Evolutionary conservation across 2,888 invertebrate genomes (phyloP), one percentile per base, ranked within the genome.

Genomic region (Tenthredo mesomela): DNA sequence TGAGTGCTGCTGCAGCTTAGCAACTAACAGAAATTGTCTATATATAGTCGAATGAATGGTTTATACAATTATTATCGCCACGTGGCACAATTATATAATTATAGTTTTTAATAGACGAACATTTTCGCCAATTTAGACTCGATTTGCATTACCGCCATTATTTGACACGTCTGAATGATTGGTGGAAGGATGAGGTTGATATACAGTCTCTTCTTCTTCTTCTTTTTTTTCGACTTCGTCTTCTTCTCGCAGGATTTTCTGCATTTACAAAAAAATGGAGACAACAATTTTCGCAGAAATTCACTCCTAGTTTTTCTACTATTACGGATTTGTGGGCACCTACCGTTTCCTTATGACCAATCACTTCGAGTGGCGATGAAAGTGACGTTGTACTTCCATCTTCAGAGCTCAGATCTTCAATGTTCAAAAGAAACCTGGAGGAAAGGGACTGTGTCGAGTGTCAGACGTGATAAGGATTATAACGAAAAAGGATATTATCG

Each of bases 311-410:
- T 37, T 43, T 21, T 54, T n/a, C 0, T n/a, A n/a, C 5, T 54
- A 6, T 6, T 18, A 50, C 54, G 21, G 15, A 21, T n/a, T 10
- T 71, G 12, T 25, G 10, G 25, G 18, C 75, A 33, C 75, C 18
- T 77, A 80, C 80, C 61, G 21, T 21, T 21, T 61, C 40, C 18
- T 61, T 25, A 37, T 12, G 58, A 61, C 61, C 40, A 6, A 61
- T 37, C 12, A 61, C 25, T 58, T 61, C 61, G 12, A 40, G n/a
- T 43, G 78, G 18, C 9, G 15, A 21, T n/a, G 40, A n/a, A 15
- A 80, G 21, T 4, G 80, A 80, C 61, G 80, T 40, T n/a, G 58
- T 21, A 7, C 80, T 61, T 80, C 10, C 80, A 15, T 40, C 80
- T 61, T 80, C 80, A 12, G 80, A 80, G 40, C 80, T 61, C 33